phyloP scores from a whole-genome alignment of 2,113 vertebrate genomes.

The Elephas maximus region DNA sequence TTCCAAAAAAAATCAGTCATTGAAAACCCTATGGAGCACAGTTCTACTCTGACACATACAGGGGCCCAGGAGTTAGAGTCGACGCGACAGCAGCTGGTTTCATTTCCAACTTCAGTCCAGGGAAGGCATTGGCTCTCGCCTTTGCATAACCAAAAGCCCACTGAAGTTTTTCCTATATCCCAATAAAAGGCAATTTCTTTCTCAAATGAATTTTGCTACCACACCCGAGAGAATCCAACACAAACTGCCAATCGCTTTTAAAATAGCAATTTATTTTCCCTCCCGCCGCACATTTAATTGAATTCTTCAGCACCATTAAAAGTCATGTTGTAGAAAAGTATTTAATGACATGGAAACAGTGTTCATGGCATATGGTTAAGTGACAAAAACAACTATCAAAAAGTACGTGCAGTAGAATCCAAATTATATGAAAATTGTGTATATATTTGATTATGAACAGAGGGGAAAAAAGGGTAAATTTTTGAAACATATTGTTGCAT shows the following conservation, averaged over 20 bases:
- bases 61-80: background rate
- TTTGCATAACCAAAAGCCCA: background rate
- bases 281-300: conserved; percentile 64
- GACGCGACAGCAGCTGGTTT: background rate
- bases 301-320: conserved; percentile 72
- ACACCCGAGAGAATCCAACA: conserved; percentile 37
- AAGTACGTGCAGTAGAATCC: conserved; percentile 39
- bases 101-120: background rate
- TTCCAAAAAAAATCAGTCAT: too few relatives aligned
- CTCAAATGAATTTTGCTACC: conserved; percentile 49
- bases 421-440: conserved; percentile 55
- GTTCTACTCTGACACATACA: background rate
- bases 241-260: conserved; percentile 70
- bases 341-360: conserved; percentile 75
- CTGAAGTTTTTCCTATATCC: background rate
- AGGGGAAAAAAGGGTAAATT: background rate
- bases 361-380: conserved; percentile 69
- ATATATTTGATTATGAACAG: conserved; percentile 67
- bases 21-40: background rate
- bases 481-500: conserved; percentile 69
- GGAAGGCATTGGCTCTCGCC: background rate
- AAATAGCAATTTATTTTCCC: conserved; percentile 71
- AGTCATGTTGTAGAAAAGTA: conserved; percentile 71
- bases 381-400: conserved; percentile 63
- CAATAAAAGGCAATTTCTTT: background rate